Percentiles rank a stretch among this genome's conserved stretches.
phyloP scores from a whole-genome alignment of 2,888 invertebrate species.

The Aphidoletes aphidimyza region DNA sequence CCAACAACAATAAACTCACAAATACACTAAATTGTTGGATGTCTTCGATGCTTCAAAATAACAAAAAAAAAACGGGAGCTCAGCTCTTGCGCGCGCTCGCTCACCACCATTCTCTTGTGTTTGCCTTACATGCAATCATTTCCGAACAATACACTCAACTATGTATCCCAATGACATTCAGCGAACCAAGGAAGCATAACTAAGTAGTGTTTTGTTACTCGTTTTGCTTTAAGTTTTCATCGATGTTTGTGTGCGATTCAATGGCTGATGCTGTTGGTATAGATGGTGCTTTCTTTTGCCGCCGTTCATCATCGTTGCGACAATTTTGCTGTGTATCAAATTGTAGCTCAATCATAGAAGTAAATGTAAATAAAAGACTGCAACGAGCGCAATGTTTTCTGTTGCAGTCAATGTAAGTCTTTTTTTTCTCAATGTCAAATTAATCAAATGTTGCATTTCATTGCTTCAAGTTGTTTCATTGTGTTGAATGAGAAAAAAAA shows the following conservation, averaged over 20 bases:
- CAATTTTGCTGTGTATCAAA: conserved; percentile 1
- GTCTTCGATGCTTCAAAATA: too few relatives aligned
- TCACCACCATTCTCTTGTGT: too few relatives aligned
- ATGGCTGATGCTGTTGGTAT: neutral
- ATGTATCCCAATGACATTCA: conserved; percentile 1
- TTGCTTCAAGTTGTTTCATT: neutral
- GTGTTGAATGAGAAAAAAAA: neutral
- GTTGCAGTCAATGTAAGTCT: neutral
- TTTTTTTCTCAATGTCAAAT: neutral
- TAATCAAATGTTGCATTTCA: conserved; percentile 36
- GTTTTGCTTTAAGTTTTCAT: conserved; percentile 13
- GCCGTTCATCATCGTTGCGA: neutral
- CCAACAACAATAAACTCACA: conserved; percentile 23
- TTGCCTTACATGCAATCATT: neutral
- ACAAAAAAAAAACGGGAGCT: too few relatives aligned
- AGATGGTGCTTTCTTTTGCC: neutral
- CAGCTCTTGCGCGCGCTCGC: too few relatives aligned
- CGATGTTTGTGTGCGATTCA: neutral
- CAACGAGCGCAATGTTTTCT: neutral
- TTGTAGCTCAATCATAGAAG: neutral
- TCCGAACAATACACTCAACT: conserved; percentile 1
- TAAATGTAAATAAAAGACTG: neutral
- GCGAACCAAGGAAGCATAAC: conserved; percentile 26
- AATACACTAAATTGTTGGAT: neutral
- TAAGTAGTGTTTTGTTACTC: conserved; percentile 17